Percentiles rank a stretch among this genome's conserved stretches.
phyloP scores from a whole-genome alignment of 1,140 invertebrate species.

The Nebria ingens region DNA sequence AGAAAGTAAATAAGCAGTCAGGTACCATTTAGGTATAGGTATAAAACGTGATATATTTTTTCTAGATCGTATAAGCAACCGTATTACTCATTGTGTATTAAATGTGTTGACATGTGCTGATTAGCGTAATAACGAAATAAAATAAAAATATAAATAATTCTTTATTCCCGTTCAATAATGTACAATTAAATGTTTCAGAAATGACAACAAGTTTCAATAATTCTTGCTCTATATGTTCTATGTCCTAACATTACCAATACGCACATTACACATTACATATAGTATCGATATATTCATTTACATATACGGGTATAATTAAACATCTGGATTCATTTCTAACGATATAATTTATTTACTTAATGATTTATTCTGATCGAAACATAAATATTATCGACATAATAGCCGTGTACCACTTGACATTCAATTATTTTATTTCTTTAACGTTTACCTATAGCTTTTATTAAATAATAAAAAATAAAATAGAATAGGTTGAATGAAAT shows the following conservation, averaged over 20 bases:
- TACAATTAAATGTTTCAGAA: background rate
- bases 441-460: no score
- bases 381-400: no score
- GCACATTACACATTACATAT: background rate
- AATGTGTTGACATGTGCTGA: background rate
- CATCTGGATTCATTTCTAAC: background rate
- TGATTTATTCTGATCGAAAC: background rate
- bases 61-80: no score
- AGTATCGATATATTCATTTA: slow-evolving; percentile 1
- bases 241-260: background rate
- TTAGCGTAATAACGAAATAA: background rate
- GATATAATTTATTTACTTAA: background rate
- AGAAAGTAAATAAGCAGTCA: no score
- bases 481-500: no score
- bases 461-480: no score
- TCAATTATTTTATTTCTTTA: no score
- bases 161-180: slow-evolving; percentile 3
- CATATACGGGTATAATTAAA: slow-evolving; percentile 8
- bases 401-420: no score
- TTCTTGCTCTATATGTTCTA: background rate
- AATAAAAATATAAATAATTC: background rate
- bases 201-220: background rate
- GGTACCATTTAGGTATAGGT: no score
- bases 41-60: no score
- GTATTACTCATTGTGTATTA: no score